Conservation (phyloP, 1,140 invertebrate species). For the Drosophila orosa region DNA sequence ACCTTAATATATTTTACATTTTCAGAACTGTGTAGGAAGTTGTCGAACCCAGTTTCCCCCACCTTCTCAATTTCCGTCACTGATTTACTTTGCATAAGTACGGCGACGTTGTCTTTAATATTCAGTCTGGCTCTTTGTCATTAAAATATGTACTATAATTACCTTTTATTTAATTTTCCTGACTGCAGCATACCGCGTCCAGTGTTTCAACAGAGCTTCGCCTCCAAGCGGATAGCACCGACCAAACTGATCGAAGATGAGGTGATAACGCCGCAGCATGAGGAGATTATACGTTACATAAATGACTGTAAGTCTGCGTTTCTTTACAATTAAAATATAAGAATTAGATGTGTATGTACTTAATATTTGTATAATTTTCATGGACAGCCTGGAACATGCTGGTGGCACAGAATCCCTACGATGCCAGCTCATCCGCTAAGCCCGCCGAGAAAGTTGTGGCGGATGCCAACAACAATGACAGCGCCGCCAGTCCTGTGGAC, state of each 20-base stretch:
- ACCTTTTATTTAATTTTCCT: constrained; percentile 36
- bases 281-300: constrained; percentile 85
- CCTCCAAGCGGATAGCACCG: constrained; percentile 73
- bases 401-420: constrained; percentile 82
- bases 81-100: constrained; percentile 64
- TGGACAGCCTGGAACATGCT: constrained; percentile 83
- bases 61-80: constrained; percentile 15
- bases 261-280: constrained; percentile 84
- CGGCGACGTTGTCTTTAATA: background rate
- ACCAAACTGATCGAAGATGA: constrained; percentile 80
- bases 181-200: constrained; percentile 84
- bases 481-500: constrained; percentile 57
- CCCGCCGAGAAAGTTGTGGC: constrained; percentile 49
- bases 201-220: constrained; percentile 84
- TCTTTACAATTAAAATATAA: background rate
- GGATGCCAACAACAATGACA: constrained; percentile 79
- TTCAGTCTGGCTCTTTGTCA: constrained; percentile 21
- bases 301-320: constrained; percentile 74
- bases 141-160: constrained; percentile 34
- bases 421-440: constrained; percentile 54
- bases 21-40: constrained; percentile 10
- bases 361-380: too few relatives aligned
- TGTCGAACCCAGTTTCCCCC: constrained; percentile 25
- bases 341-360: too few relatives aligned
- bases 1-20: constrained; percentile 9